phyloP scores from a whole-genome alignment of 2,113 vertebrate genomes.

The Hippocampus barbouri region DNA sequence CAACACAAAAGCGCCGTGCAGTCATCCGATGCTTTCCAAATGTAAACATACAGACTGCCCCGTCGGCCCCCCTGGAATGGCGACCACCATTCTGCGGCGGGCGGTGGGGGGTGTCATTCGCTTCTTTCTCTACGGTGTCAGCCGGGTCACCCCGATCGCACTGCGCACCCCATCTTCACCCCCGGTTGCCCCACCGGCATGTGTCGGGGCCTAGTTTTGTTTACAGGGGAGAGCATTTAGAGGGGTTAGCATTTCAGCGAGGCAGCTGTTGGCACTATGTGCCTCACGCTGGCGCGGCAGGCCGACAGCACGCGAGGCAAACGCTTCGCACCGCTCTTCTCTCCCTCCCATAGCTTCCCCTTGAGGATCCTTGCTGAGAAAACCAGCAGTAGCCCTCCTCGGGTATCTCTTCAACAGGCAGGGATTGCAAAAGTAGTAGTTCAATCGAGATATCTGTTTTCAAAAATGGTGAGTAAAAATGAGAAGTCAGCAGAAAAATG shows the following conservation, averaged over 20 bases:
- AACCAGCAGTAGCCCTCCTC: slow-evolving; percentile 44
- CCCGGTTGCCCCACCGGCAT: slow-evolving; percentile 56
- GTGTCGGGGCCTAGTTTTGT: slow-evolving; percentile 62
- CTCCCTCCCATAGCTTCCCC: slow-evolving; percentile 20
- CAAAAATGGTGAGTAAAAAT: no score
- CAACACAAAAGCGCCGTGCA: no score
- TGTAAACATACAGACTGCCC: slow-evolving; percentile 33
- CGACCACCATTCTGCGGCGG: slow-evolving; percentile 63
- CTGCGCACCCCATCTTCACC: slow-evolving; percentile 51
- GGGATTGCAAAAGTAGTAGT: slow-evolving; percentile 3
- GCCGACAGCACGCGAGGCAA: slow-evolving; percentile 65
- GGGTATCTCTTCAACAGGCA: slow-evolving; percentile 55
- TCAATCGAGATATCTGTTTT: no score
- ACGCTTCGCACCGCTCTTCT: slow-evolving; percentile 37
- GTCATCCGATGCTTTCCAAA: slow-evolving; percentile 1
- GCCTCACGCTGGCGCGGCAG: slow-evolving; percentile 62
- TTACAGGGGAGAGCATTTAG: slow-evolving; percentile 66
- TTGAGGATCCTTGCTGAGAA: slow-evolving; percentile 41
- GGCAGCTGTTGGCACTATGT: slow-evolving; percentile 75
- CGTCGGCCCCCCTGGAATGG: slow-evolving; percentile 53
- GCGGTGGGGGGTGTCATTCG: neutral
- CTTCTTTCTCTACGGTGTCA: slow-evolving; percentile 70
- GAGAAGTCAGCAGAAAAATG: no score
- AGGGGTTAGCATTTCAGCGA: slow-evolving; percentile 67
- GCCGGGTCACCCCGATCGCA: slow-evolving; percentile 57